These are phyloP conservation scores for Rhaphigaster nebulosa DNA, from an alignment of 2,888 invertebrate genomes.

Conservation along the genomic window DNA sequence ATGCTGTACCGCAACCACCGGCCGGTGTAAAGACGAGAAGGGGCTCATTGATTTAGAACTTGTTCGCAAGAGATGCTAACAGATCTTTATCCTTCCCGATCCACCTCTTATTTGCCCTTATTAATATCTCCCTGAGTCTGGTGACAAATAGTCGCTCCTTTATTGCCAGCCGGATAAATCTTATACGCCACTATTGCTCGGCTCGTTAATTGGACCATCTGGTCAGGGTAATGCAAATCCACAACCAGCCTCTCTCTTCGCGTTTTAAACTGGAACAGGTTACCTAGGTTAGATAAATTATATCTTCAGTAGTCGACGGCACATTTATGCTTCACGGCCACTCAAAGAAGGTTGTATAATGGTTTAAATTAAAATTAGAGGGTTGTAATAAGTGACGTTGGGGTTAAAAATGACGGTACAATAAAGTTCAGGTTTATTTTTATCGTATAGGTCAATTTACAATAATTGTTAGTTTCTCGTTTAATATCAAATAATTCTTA, in stretches of 20 bases:
- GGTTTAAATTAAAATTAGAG: neutral
- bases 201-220: neutral
- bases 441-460: too few species aligned
- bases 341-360: neutral
- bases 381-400: neutral
- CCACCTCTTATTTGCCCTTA: neutral
- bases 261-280: conserved; percentile 6
- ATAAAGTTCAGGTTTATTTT: too few species aligned
- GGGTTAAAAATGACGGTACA: too few species aligned
- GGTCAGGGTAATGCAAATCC: neutral
- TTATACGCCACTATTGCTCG: neutral
- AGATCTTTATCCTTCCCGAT: neutral
- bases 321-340: neutral
- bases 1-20: neutral
- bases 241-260: neutral
- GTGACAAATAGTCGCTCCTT: neutral
- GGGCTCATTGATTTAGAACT: neutral
- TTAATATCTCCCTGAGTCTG: neutral
- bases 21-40: neutral
- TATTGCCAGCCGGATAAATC: neutral
- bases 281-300: neutral
- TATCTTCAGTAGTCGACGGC: neutral
- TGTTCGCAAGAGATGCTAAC: neutral
- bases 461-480: too few species aligned
- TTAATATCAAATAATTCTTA: too few species aligned